Percentiles rank a stretch among this genome's conserved stretches.
phyloP scores from a whole-genome alignment of 2,797 vertebrate species.

The Rhabdophis nuchalis region DNA sequence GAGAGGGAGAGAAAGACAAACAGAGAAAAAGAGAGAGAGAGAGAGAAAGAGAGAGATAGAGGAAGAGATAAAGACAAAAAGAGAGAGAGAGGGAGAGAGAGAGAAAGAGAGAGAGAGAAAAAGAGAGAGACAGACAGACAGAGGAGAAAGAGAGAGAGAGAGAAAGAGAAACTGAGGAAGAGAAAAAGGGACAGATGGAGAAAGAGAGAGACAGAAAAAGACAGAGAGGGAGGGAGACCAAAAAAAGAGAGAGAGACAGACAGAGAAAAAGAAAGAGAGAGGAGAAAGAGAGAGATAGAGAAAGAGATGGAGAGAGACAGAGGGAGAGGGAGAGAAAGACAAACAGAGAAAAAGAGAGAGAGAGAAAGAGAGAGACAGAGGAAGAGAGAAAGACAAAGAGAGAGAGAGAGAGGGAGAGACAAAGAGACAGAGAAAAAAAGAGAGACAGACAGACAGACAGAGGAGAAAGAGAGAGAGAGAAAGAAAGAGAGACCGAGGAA shows the following conservation, averaged over 20 bases:
- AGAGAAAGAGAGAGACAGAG: too few relatives aligned
- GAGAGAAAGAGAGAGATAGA: background rate
- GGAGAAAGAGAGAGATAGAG: too few relatives aligned
- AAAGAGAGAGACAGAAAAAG: too few relatives aligned
- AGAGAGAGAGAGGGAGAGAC: rapidly evolving
- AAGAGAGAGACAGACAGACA: rapidly evolving
- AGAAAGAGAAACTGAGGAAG: rapidly evolving
- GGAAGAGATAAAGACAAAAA: rapidly evolving
- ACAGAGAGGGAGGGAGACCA: too few relatives aligned
- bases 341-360: too few relatives aligned
- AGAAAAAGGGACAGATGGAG: rapidly evolving
- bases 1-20: too few relatives aligned
- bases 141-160: rapidly evolving
- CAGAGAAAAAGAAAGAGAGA: rapidly evolving
- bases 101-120: too few relatives aligned
- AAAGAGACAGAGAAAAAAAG: too few relatives aligned
- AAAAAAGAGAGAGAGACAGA: rapidly evolving
- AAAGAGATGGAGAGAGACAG: rapidly evolving
- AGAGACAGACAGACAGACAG: too few relatives aligned
- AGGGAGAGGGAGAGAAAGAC: too few relatives aligned
- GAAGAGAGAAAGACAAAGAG: rapidly evolving
- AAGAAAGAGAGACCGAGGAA: rapidly evolving
- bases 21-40: background rate
- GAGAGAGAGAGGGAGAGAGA: rapidly evolving
- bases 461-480: too few relatives aligned